These are phyloP conservation scores for Tromatobia lineatoria DNA, from an alignment of 2,888 invertebrate species.

Conservation along the genomic window DNA sequence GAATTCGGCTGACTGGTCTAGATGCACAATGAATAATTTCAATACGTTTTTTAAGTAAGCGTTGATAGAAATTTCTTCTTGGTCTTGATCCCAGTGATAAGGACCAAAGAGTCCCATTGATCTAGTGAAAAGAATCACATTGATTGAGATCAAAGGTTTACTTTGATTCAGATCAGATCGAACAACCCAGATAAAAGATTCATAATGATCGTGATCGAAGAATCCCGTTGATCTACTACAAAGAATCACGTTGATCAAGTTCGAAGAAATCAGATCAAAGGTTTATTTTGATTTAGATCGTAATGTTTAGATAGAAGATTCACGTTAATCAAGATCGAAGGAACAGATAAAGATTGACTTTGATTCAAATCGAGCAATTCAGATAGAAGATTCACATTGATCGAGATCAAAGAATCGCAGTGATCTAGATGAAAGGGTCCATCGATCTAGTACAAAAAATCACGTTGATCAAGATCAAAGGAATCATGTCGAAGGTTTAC, in stretches of 20 bases:
- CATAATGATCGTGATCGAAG: too few relatives aligned
- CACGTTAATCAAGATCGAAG: neutral
- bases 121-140: neutral
- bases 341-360: too few relatives aligned
- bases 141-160: neutral
- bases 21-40: constrained; percentile 54
- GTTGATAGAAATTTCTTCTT: neutral
- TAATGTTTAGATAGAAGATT: neutral
- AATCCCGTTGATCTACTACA: neutral
- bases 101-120: neutral
- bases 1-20: constrained; percentile 62
- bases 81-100: neutral
- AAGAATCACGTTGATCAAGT: too few relatives aligned
- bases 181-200: too few relatives aligned
- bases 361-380: too few relatives aligned
- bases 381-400: too few relatives aligned
- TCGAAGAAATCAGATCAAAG: neutral
- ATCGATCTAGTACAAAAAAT: too few relatives aligned
- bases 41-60: constrained; percentile 52
- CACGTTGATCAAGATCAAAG: too few relatives aligned
- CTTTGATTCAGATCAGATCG: neutral
- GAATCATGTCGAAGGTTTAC: too few relatives aligned
- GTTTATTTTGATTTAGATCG: neutral
- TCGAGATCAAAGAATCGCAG: too few relatives aligned
- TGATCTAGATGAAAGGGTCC: too few relatives aligned